Evolutionary conservation across 1,140 invertebrate genomes (phyloP), one percentile per base, ranked within the genome.

Genomic region (Lysiphlebus fabarum): DNA sequence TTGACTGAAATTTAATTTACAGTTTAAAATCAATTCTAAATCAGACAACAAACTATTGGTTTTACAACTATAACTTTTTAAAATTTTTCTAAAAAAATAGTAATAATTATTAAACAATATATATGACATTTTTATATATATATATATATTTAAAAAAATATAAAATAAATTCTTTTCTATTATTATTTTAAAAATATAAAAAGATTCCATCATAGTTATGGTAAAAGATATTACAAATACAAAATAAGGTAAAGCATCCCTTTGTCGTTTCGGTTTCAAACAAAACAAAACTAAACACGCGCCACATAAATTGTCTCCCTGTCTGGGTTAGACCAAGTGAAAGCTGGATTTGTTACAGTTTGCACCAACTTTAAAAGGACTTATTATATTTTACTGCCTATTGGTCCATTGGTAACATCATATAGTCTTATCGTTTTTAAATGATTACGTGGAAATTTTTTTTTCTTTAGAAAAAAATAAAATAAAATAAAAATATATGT

Each of bases 281-380:
- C 1, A n/a, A 57, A 76, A 75, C 70, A 65, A 70, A 75, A 76
- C 68, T 70, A 73, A 75, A 74, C 71, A 72, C 69, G 73, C 74
- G 75, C 74, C 73, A 78, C 74, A 79, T 78, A 79, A 79, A 79
- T 78, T 78, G 74, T 79, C 77, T 70, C 66, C 64, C 70, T 77
- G 74, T 79, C 77, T 73, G 65, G 67, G 66, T 26, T 26, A 26
- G 17, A 26, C 17, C 66, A 68, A 69, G 74, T 78, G 76, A 78
- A 79, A 79, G 77, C 75, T 79, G 76, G 75, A 79, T 79, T 79
- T 79, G 76, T 78, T 77, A 77, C 72, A 79, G 75, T 79, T 79
- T 77, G 73, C 76, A 77, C 76, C 69, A 62, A 64, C 61, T 34
- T 6, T 66, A 36, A 51, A 37, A 53, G 66, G 67, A 72, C 67